phyloP scores from a whole-genome alignment of 2,113 vertebrate genomes.

The Zosterops borbonicus region DNA sequence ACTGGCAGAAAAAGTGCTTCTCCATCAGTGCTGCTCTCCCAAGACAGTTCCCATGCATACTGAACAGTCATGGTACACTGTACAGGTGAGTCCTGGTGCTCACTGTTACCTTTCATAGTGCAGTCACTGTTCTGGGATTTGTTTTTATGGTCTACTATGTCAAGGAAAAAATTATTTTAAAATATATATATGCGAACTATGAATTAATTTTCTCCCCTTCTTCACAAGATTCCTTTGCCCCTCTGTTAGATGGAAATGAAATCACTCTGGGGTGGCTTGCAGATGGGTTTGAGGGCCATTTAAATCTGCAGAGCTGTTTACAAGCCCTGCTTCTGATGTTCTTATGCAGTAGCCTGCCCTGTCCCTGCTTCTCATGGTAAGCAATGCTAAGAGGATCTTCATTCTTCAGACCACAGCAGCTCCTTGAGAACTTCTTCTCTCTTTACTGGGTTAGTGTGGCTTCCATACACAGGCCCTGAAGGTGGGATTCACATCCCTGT shows the following conservation, averaged over 20 bases:
- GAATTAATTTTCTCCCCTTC: background rate
- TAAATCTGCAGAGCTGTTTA: background rate
- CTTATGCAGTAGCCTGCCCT: accelerated
- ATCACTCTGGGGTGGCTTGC: background rate
- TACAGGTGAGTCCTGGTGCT: background rate
- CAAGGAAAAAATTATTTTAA: background rate
- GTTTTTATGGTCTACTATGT: background rate
- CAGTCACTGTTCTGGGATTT: background rate
- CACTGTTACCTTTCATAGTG: accelerated
- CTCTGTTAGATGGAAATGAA: background rate
- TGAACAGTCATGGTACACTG: accelerated
- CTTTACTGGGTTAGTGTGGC: background rate
- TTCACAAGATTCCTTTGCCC: background rate
- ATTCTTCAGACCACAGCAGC: background rate
- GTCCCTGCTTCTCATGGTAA: background rate
- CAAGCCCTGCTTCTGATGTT: background rate
- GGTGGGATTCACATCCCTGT: background rate
- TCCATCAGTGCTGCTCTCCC: background rate
- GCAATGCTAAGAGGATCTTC: background rate
- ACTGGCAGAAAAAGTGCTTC: background rate
- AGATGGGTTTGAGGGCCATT: background rate
- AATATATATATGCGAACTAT: accelerated
- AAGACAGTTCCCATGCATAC: too few species aligned
- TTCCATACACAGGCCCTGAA: background rate
- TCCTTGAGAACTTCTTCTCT: background rate